These are phyloP conservation scores for Lates calcarifer DNA, from an alignment of 2,113 vertebrate species.

Conservation along the genomic window DNA sequence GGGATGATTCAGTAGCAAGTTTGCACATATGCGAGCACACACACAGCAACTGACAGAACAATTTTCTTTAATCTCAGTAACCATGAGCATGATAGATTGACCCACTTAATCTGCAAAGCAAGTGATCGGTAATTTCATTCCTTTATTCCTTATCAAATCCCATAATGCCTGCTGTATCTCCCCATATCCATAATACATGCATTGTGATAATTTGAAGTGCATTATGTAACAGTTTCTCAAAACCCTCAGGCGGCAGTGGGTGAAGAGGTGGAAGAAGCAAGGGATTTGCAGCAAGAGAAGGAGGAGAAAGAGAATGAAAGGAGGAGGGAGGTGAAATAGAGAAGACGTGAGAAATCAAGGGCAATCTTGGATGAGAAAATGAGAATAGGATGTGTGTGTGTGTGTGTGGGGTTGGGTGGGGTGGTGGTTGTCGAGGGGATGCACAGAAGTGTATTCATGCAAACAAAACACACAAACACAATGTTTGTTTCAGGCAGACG, in stretches of 20 bases:
- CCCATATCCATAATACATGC: slow-evolving; percentile 67
- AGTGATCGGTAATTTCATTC: slow-evolving; percentile 48
- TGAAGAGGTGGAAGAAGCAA: slow-evolving; percentile 70
- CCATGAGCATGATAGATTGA: slow-evolving; percentile 59
- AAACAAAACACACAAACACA: slow-evolving; percentile 39
- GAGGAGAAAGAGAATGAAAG: slow-evolving; percentile 46
- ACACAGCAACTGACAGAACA: slow-evolving; percentile 46
- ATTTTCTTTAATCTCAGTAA: slow-evolving; percentile 61
- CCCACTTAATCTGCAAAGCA: slow-evolving; percentile 66
- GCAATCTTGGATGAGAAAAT: slow-evolving; percentile 55
- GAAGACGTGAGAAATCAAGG: slow-evolving; percentile 60
- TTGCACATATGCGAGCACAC: slow-evolving; percentile 32
- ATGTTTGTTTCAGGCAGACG: slow-evolving; percentile 46
- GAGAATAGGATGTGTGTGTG: slow-evolving; percentile 39
- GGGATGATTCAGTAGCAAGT: slow-evolving; percentile 64
- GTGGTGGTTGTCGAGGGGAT: slow-evolving; percentile 18
- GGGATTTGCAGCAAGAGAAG: slow-evolving; percentile 61
- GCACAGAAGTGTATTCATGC: slow-evolving; percentile 16
- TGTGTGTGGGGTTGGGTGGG: no score
- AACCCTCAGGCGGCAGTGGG: slow-evolving; percentile 68
- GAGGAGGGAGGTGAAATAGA: slow-evolving; percentile 50
- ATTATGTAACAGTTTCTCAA: slow-evolving; percentile 76
- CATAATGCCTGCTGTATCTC: slow-evolving; percentile 34
- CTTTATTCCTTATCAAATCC: slow-evolving; percentile 64
- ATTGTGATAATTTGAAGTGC: slow-evolving; percentile 75